Evolutionary conservation across 2,113 vertebrate species (phyloP).

Genomic region (Orycteropus afer): DNA sequence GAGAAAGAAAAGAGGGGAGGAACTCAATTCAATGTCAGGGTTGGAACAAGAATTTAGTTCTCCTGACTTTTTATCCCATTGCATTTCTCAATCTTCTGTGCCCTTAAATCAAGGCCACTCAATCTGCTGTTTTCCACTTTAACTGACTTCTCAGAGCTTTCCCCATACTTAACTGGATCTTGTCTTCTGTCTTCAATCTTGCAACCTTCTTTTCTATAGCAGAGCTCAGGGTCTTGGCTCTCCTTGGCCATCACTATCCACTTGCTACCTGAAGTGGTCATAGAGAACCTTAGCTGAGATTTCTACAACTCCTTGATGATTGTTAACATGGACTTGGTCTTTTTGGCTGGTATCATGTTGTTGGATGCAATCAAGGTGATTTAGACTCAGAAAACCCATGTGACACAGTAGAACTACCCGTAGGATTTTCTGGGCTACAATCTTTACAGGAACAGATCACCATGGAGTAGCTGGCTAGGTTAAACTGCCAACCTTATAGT

Average conservation of each 20-base stretch:
- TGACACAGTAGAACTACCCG: no score
- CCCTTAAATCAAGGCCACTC: rapidly evolving
- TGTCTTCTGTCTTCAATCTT: background rate
- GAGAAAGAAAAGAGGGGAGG: background rate
- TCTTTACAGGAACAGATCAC: no score
- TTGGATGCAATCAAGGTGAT: no score
- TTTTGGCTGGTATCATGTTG: no score
- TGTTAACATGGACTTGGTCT: background rate
- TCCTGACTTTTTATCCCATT: background rate
- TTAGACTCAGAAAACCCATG: no score
- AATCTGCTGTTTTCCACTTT: background rate
- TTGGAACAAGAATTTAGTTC: background rate
- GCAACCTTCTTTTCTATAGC: background rate
- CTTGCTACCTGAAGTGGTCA: background rate
- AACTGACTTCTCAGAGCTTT: background rate
- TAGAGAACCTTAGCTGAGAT: background rate
- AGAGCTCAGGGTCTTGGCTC: background rate
- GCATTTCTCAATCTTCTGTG: background rate
- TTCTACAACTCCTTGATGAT: background rate
- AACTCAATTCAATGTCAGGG: background rate
- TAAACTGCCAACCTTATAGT: no score
- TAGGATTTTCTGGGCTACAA: no score
- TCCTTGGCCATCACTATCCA: background rate
- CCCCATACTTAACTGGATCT: background rate
- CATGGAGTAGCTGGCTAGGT: no score